Evolutionary conservation across 2,888 invertebrate genomes (phyloP).

Genomic region (Agonopterix heracliana): DNA sequence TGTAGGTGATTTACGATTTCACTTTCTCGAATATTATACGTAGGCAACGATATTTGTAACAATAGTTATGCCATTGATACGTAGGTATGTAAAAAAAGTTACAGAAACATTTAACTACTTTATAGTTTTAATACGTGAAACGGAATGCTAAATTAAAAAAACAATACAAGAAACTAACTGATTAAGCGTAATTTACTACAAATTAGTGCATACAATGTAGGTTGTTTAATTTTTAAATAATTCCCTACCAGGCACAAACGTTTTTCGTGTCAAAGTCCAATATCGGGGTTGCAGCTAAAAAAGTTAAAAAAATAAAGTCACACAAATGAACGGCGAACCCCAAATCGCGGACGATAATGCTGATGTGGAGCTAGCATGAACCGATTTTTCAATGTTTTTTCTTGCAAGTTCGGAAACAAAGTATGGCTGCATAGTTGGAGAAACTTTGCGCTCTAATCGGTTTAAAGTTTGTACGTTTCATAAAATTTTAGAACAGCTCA

Average conservation of each 20-base stretch:
- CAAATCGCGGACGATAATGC: slow-evolving; percentile 17
- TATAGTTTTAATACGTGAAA: too few species aligned
- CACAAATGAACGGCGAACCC: slow-evolving; percentile 17
- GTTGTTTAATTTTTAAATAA: neutral
- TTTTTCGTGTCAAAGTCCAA: slow-evolving; percentile 39
- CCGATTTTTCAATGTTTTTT: slow-evolving; percentile 2
- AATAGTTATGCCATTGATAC: too few species aligned
- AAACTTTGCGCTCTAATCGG: too few species aligned
- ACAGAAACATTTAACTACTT: too few species aligned
- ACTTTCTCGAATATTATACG: too few species aligned
- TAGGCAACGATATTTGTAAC: too few species aligned
- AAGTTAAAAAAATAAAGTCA: slow-evolving; percentile 18
- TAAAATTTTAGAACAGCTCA: too few species aligned
- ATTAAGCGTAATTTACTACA: neutral
- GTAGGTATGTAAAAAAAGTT: too few species aligned
- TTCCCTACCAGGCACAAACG: slow-evolving; percentile 6
- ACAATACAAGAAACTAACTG: neutral
- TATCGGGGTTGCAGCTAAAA: slow-evolving; percentile 22
- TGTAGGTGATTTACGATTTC: too few species aligned
- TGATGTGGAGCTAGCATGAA: slow-evolving; percentile 9
- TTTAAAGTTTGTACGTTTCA: too few species aligned
- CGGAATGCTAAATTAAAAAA: neutral
- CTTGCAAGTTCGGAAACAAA: too few species aligned
- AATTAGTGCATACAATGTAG: neutral
- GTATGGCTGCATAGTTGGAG: too few species aligned